phyloP scores from a whole-genome alignment of 2,888 invertebrate genomes.

The Adela reaumurella region DNA sequence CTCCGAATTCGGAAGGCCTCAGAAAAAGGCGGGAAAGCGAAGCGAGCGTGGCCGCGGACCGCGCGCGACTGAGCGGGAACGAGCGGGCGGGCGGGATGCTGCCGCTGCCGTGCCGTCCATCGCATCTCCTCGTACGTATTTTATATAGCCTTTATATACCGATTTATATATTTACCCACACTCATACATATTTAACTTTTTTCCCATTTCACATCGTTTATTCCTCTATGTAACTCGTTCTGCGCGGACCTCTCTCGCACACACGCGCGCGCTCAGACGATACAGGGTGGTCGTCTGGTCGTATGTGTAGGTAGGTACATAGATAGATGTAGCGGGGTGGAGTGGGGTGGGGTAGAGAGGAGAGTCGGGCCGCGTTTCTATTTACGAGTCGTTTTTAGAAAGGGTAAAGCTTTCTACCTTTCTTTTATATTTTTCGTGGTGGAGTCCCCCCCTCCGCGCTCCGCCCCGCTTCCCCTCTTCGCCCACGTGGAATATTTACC shows the following conservation, averaged over 20 bases:
- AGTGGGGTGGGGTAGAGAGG: neutral
- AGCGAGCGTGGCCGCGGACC: constrained; percentile 21
- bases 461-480: constrained; percentile 23
- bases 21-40: constrained; percentile 13
- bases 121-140: constrained; percentile 29
- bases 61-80: constrained; percentile 40
- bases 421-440: constrained; percentile 45
- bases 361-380: constrained; percentile 28
- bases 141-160: constrained; percentile 48
- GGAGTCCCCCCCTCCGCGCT: constrained; percentile 39
- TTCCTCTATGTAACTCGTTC: constrained; percentile 36
- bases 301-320: too few relatives aligned
- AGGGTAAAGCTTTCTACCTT: constrained; percentile 53
- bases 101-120: constrained; percentile 24
- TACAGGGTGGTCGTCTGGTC: too few relatives aligned
- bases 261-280: neutral
- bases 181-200: constrained; percentile 58
- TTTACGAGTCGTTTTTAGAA: constrained; percentile 50
- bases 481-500: constrained; percentile 35
- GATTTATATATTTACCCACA: constrained; percentile 57
- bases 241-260: neutral
- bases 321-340: too few relatives aligned
- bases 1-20: constrained; percentile 5
- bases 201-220: constrained; percentile 55
- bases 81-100: too few relatives aligned